phyloP scores from a whole-genome alignment of 2,888 invertebrate species.

The Gymnocheta viridis region DNA sequence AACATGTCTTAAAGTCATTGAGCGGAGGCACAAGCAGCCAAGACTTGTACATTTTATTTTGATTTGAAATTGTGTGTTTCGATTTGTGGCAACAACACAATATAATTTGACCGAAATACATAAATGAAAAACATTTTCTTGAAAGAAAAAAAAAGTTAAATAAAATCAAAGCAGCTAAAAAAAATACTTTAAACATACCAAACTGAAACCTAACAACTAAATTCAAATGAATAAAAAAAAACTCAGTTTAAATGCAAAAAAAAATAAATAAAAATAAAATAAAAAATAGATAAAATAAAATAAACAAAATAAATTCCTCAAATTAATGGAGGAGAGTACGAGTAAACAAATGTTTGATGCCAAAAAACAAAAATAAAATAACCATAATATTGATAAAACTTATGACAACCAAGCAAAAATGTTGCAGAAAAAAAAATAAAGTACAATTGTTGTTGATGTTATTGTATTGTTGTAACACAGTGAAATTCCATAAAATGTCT shows the following conservation, averaged over 20 bases:
- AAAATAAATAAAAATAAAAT: conserved; percentile 31
- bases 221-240: conserved; percentile 45
- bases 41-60: conserved; percentile 16
- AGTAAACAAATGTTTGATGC: conserved; percentile 28
- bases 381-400: conserved; percentile 69
- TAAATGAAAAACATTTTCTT: conserved; percentile 58
- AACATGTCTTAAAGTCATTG: conserved; percentile 56
- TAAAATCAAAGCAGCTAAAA: conserved; percentile 32
- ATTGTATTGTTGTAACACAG: conserved; percentile 38
- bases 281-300: conserved; percentile 51
- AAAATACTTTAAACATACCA: conserved; percentile 46
- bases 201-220: conserved; percentile 58
- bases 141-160: neutral
- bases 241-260: conserved; percentile 36
- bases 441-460: conserved; percentile 31
- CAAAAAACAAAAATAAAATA: conserved; percentile 34
- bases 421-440: conserved; percentile 28
- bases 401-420: conserved; percentile 57
- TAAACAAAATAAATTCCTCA: conserved; percentile 63
- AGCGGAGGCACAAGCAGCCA: conserved; percentile 1
- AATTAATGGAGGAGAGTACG: conserved; percentile 38
- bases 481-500: conserved; percentile 59
- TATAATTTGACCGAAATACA: conserved; percentile 69
- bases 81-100: conserved; percentile 56
- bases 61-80: conserved; percentile 6